These are phyloP conservation scores for Electrophaes corylata DNA, from an alignment of 2,888 invertebrate species.

Conservation along the genomic window DNA sequence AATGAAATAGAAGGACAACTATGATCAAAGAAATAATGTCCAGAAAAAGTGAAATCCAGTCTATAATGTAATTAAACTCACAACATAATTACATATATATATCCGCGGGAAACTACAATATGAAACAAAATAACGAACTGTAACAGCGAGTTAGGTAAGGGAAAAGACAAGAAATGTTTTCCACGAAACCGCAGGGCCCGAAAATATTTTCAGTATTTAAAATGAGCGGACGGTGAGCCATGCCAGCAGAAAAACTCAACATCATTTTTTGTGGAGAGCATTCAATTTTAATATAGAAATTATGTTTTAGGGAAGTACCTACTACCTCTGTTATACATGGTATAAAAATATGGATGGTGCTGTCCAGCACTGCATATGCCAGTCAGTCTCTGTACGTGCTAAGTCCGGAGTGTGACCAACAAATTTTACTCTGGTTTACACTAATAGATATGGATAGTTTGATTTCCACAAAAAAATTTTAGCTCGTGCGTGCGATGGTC, in stretches of 20 bases:
- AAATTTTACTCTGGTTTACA: too few species aligned
- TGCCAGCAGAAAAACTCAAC: slow-evolving; percentile 56
- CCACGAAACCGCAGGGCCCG: slow-evolving; percentile 62
- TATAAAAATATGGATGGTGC: too few species aligned
- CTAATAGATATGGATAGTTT: too few species aligned
- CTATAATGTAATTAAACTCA: background rate
- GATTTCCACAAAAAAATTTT: too few species aligned
- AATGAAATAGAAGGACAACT: background rate
- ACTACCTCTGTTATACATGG: background rate
- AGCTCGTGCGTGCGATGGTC: too few species aligned
- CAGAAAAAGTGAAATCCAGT: background rate
- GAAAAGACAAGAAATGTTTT: slow-evolving; percentile 60
- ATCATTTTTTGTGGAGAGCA: slow-evolving; percentile 59
- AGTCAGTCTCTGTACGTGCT: too few species aligned
- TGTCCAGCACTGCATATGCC: too few species aligned
- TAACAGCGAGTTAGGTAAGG: slow-evolving; percentile 17
- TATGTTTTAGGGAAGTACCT: background rate
- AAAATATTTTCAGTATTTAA: slow-evolving; percentile 71
- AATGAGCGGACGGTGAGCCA: slow-evolving; percentile 40
- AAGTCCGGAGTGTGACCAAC: too few species aligned
- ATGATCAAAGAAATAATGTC: background rate
- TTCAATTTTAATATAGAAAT: slow-evolving; percentile 52
- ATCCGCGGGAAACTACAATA: background rate
- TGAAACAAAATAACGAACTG: slow-evolving; percentile 50
- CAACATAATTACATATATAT: slow-evolving; percentile 26